These are phyloP conservation scores for Apodemia duryi DNA, from an alignment of 2,888 invertebrate species.

Conservation along the genomic window DNA sequence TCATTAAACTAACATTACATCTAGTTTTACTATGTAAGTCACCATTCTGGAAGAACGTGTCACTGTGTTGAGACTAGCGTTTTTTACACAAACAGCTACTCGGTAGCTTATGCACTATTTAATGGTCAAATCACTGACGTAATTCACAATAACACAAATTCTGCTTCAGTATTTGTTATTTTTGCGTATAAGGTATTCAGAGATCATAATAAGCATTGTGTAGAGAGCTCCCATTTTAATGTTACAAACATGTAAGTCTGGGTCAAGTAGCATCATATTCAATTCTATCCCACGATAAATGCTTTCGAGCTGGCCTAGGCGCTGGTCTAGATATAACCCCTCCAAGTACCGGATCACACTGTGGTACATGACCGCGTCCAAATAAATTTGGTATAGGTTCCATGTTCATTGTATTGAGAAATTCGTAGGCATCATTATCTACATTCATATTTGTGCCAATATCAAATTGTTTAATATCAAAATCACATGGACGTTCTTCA, in stretches of 20 bases:
- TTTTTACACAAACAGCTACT: slow-evolving; percentile 16
- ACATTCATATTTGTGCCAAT: slow-evolving; percentile 77
- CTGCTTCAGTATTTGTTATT: slow-evolving; percentile 20
- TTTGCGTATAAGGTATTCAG: slow-evolving; percentile 26
- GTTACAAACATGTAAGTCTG: slow-evolving; percentile 31
- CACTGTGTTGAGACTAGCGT: slow-evolving; percentile 58
- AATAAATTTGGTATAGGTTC: slow-evolving; percentile 68
- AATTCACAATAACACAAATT: slow-evolving; percentile 18
- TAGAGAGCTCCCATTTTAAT: slow-evolving; percentile 33
- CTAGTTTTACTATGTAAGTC: slow-evolving; percentile 49
- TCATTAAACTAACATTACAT: slow-evolving; percentile 38
- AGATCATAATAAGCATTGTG: slow-evolving; percentile 44
- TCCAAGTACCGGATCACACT: slow-evolving; percentile 86
- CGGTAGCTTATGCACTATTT: slow-evolving; percentile 14
- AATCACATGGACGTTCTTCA: slow-evolving; percentile 56
- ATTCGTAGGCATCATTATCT: slow-evolving; percentile 73
- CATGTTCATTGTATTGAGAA: slow-evolving; percentile 51
- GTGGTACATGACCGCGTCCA: slow-evolving; percentile 69
- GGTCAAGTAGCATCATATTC: slow-evolving; percentile 84
- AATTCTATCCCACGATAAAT: slow-evolving; percentile 87
- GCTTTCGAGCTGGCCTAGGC: slow-evolving; percentile 81
- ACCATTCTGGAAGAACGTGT: slow-evolving; percentile 59
- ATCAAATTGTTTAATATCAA: slow-evolving; percentile 83
- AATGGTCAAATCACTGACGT: background rate
- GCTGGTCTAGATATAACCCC: slow-evolving; percentile 80